Base-by-base conservation (phyloP, 2,797 vertebrate genomes). In the Numenius phaeopus region DNA sequence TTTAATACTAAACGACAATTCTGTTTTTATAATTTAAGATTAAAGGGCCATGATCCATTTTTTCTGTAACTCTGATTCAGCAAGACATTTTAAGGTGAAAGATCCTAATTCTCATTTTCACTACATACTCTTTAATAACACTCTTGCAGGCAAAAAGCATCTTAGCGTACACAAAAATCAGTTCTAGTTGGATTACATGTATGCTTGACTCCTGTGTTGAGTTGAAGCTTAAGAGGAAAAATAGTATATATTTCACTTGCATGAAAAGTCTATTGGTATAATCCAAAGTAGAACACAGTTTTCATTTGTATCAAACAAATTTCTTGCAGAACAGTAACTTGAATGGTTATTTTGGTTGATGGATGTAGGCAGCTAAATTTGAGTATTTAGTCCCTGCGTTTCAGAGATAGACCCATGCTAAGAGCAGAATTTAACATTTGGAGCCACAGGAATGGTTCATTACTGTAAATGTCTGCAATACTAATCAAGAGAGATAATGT, bases 391-490 rank as follows among this genome's bases (percentile, higher is more conserved):
- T 52, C 18, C 21, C 27, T 32, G 16, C 0, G 1, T 79, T 94
- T 89, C 58, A 90, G 79, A 93, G 29, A 76, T n/a, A 70, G 81
- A 70, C 11, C 14, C 13, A 61, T 32, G 34, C 42, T 85, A 78
- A 64, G 46, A 75, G 57, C 27, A 83, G 69, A 79, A 88, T 70
- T 89, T 55, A 87, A 87, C 47, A 67, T 90, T 86, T 94, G 72
- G 82, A 92, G 71, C 50, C 87, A 69, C 72, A 71, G 79, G 44
- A 87, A 80, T n/a, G 9, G 82, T 66, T 92, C 87, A 73, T 90
- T 85, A 83, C 72, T 92, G 58, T 34, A 93, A 90, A 91, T 32
- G 72, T 83, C 96, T 96, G 87, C 66, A 94, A 81, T 86, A 91
- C 24, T 69, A 93, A 94, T 87, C 89, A 92, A 69, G 71, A 83